Evolutionary conservation across 2,888 invertebrate genomes (phyloP).

Genomic region (Eupithecia subfuscata): DNA sequence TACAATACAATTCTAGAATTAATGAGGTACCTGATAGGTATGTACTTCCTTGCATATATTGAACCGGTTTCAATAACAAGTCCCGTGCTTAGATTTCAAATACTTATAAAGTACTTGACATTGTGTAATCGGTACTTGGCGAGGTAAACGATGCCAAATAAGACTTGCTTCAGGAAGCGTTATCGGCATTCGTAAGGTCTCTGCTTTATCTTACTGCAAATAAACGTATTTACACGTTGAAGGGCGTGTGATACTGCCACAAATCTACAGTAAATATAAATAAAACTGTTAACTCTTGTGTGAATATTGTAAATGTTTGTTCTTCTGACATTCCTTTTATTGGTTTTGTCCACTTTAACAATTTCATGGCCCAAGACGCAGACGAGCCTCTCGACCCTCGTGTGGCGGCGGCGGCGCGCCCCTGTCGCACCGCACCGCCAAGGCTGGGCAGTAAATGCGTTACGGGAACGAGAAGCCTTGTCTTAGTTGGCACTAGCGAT

Average conservation of each 20-base stretch:
- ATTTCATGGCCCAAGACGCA: too few relatives aligned
- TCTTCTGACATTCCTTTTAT: not conserved
- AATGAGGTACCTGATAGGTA: not conserved
- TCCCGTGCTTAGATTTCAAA: not conserved
- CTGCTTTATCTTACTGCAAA: constrained; percentile 34
- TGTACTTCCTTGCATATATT: not conserved
- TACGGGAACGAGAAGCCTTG: not conserved
- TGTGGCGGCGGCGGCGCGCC: too few relatives aligned
- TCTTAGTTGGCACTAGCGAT: not conserved
- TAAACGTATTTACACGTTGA: constrained; percentile 33
- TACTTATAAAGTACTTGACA: not conserved
- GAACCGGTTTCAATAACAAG: not conserved
- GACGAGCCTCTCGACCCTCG: too few relatives aligned
- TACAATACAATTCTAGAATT: not conserved
- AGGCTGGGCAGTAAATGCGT: too few relatives aligned
- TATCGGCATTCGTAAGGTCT: constrained; percentile 36
- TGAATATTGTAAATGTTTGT: not conserved
- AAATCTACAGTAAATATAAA: constrained; percentile 9
- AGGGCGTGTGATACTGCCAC: constrained; percentile 33
- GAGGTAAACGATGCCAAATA: constrained; percentile 26
- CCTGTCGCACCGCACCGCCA: too few relatives aligned
- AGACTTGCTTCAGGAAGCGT: constrained; percentile 36
- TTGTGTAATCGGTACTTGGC: not conserved
- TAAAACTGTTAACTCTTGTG: not conserved
- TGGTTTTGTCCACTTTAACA: not conserved